phyloP scores from a whole-genome alignment of 2,888 invertebrate species.

The Torymus aiolomorphi region DNA sequence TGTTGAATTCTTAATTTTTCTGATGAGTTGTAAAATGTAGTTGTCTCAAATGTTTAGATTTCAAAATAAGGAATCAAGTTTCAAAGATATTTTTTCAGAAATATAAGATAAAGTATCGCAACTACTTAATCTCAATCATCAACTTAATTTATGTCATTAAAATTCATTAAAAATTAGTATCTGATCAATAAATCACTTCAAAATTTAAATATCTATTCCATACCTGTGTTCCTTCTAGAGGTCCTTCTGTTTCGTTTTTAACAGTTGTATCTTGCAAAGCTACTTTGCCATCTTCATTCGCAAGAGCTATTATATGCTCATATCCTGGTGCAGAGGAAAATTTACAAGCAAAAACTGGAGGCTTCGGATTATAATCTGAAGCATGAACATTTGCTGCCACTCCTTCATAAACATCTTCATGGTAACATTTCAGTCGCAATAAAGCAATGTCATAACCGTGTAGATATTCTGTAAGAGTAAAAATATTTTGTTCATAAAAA shows the following conservation, averaged over 20 bases:
- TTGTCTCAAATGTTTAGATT: too few species aligned
- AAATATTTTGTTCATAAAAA: not conserved
- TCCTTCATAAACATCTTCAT: slow-evolving; percentile 82
- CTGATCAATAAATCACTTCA: too few species aligned
- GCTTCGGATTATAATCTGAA: slow-evolving; percentile 79
- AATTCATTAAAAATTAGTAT: too few species aligned
- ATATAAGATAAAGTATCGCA: too few species aligned
- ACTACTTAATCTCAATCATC: too few species aligned
- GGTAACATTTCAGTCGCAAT: slow-evolving; percentile 80
- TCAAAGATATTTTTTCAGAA: too few species aligned
- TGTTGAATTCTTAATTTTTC: too few species aligned
- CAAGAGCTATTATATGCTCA: slow-evolving; percentile 86
- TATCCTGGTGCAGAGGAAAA: slow-evolving; percentile 83
- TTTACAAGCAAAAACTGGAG: slow-evolving; percentile 88
- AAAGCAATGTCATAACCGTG: slow-evolving; percentile 78
- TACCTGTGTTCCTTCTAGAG: slow-evolving; percentile 77
- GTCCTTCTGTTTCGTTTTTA: slow-evolving; percentile 59
- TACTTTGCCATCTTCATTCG: slow-evolving; percentile 90
- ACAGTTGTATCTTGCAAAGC: slow-evolving; percentile 76
- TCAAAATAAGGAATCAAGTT: too few species aligned
- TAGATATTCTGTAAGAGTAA: slow-evolving; percentile 16
- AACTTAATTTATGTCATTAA: too few species aligned
- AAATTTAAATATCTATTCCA: slow-evolving; percentile 22
- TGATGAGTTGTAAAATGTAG: too few species aligned
- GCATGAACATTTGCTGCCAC: slow-evolving; percentile 77